Evolutionary conservation across 2,888 invertebrate genomes (phyloP).

Genomic region (Sminthurides aquaticus): DNA sequence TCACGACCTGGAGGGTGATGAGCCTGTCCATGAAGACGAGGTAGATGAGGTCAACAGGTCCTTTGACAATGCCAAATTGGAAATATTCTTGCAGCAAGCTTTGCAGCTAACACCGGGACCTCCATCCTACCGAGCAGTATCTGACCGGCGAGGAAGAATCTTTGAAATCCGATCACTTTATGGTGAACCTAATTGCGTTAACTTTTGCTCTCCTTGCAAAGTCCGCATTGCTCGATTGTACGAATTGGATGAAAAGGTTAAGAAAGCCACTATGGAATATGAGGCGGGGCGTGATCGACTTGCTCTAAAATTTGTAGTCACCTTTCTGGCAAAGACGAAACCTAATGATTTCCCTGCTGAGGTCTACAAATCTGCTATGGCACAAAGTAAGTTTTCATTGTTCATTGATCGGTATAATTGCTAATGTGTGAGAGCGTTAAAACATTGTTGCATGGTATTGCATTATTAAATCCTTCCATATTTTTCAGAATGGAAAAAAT

Average conservation of each 20-base stretch:
- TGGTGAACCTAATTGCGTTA: background rate
- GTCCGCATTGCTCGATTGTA: constrained; percentile 15
- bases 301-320: constrained; percentile 21
- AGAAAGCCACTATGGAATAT: constrained; percentile 12
- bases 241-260: constrained; percentile 19
- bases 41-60: background rate
- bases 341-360: constrained; percentile 18
- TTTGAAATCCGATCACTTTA: no score
- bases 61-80: background rate
- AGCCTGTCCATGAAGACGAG: background rate
- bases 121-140: background rate
- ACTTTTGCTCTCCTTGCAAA: constrained; percentile 24
- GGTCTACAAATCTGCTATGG: constrained; percentile 11
- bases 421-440: constrained; percentile 3
- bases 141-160: background rate
- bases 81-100: background rate
- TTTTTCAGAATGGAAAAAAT: constrained; percentile 28
- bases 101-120: background rate
- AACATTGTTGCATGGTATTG: constrained; percentile 10
- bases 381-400: constrained; percentile 6
- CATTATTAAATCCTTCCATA: background rate
- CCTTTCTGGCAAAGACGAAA: constrained; percentile 15
- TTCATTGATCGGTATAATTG: background rate
- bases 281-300: constrained; percentile 26
- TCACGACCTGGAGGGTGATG: background rate